A percentile compares a stretch with the other conserved stretches of the same genome.
Conservation (phyloP, 2,888 invertebrate species). For the Arge pagana region DNA sequence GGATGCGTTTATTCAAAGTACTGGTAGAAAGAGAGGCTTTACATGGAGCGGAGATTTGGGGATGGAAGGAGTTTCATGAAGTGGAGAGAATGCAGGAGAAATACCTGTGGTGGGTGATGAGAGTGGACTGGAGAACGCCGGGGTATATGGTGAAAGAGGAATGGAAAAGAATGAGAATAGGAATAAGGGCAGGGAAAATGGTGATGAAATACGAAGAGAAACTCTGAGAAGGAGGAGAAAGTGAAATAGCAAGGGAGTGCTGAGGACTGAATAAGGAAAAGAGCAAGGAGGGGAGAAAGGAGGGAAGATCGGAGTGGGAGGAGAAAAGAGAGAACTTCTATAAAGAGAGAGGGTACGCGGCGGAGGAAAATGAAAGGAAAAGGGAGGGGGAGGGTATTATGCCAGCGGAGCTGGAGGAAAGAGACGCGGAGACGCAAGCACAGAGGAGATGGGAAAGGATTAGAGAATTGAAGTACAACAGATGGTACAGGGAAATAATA, state of each 20-base stretch:
- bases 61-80: conserved; percentile 9
- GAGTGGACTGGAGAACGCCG: conserved; percentile 11
- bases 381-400: conserved; percentile 13
- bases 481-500: conserved; percentile 3
- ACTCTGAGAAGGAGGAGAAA: background rate
- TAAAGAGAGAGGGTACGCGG: conserved; percentile 23
- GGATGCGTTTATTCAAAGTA: conserved; percentile 6
- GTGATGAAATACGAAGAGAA: background rate
- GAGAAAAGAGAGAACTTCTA: conserved; percentile 7
- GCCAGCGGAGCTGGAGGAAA: conserved; percentile 1
- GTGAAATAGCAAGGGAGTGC: background rate
- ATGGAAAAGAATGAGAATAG: conserved; percentile 14
- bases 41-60: conserved; percentile 23
- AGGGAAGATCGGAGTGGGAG: background rate
- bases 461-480: background rate
- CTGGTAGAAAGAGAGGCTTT: conserved; percentile 5
- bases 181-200: conserved; percentile 1
- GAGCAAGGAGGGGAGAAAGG: background rate
- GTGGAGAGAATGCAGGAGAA: conserved; percentile 8
- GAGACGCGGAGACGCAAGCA: conserved; percentile 22
- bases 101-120: conserved; percentile 20
- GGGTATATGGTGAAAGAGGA: conserved; percentile 16
- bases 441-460: conserved; percentile 3
- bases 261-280: conserved; percentile 7
- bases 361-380: conserved; percentile 20